These are phyloP conservation scores for Bos javanicus DNA, from an alignment of 2,113 vertebrate species.

Conservation along the genomic window DNA sequence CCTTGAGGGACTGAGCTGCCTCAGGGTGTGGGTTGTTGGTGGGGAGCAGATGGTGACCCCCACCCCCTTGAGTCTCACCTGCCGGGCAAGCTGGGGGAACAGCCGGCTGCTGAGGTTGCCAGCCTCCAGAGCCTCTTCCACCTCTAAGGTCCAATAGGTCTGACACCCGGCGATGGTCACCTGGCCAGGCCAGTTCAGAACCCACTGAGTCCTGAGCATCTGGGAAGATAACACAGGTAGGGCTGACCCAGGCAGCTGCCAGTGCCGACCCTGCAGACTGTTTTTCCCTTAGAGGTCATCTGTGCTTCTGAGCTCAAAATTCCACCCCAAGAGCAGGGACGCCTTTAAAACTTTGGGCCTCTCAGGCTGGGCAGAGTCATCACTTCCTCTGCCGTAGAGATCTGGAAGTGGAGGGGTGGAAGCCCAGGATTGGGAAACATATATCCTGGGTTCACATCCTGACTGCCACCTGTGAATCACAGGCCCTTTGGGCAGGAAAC, in stretches of 20 bases:
- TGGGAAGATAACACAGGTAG: slow-evolving; percentile 39
- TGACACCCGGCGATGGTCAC: slow-evolving; percentile 95
- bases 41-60: not conserved
- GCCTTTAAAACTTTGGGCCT: not conserved
- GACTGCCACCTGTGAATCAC: not conserved
- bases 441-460: not conserved
- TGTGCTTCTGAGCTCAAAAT: not conserved
- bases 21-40: fast-evolving
- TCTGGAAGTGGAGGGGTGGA: not conserved
- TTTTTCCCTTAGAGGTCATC: not conserved
- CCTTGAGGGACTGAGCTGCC: not conserved
- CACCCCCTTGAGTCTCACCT: slow-evolving; percentile 79
- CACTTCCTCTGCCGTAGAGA: not conserved
- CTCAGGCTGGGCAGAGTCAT: not conserved
- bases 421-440: not conserved
- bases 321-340: not conserved
- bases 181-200: slow-evolving; percentile 94
- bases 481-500: not conserved
- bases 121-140: slow-evolving; percentile 87
- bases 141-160: slow-evolving; percentile 92
- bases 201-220: slow-evolving; percentile 86
- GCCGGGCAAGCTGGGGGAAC: slow-evolving; percentile 87
- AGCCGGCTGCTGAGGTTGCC: slow-evolving; percentile 81
- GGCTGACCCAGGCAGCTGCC: not conserved
- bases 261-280: not conserved